phyloP scores from a whole-genome alignment of 2,888 invertebrate genomes.

The Byasa hedistus region DNA sequence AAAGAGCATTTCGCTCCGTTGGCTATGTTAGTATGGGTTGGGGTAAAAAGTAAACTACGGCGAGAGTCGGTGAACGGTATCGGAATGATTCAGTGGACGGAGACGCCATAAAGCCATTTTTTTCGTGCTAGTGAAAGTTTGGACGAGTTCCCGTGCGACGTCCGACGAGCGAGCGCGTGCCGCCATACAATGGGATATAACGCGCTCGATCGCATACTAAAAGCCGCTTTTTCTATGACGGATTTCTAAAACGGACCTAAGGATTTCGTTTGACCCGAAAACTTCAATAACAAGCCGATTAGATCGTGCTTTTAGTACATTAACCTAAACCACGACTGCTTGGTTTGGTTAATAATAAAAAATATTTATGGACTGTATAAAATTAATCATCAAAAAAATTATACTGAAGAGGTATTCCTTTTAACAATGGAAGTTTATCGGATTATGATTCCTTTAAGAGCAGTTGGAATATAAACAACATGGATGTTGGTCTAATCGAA shows the following conservation, averaged over 20 bases:
- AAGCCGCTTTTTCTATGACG: constrained; percentile 38
- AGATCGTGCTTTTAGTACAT: no score
- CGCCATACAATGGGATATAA: constrained; percentile 43
- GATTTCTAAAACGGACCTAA: constrained; percentile 23
- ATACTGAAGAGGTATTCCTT: no score
- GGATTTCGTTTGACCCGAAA: constrained; percentile 18
- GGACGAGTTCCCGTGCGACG: constrained; percentile 41
- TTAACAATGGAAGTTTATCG: no score
- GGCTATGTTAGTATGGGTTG: neutral
- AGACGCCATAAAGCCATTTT: constrained; percentile 46
- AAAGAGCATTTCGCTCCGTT: no score
- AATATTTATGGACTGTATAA: no score
- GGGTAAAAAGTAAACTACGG: constrained; percentile 28
- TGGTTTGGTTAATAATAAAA: no score
- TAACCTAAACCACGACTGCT: no score
- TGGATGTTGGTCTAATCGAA: no score
- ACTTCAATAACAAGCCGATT: no score
- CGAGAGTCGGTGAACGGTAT: constrained; percentile 55
- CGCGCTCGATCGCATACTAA: constrained; percentile 41
- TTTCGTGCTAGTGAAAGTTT: constrained; percentile 61
- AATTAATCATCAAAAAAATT: no score
- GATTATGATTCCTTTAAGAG: no score
- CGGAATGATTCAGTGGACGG: constrained; percentile 46
- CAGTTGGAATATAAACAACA: no score
- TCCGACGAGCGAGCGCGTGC: constrained; percentile 36